phyloP scores from a whole-genome alignment of 1,140 invertebrate species.

The Chelonus insularis region DNA sequence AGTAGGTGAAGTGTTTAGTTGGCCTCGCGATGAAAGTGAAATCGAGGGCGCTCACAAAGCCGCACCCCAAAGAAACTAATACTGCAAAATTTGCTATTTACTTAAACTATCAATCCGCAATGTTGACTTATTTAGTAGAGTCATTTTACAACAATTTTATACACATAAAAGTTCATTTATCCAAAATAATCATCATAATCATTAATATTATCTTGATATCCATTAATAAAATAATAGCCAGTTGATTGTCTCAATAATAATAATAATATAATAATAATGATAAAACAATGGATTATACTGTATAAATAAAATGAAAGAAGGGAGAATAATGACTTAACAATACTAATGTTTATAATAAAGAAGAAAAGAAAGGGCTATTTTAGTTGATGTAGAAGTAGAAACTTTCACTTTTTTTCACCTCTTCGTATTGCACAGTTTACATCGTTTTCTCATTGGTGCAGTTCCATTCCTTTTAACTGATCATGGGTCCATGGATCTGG shows the following conservation, averaged over 20 bases:
- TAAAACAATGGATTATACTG: too few relatives aligned
- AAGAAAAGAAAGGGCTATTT: constrained; percentile 29
- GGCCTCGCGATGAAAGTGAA: constrained; percentile 59
- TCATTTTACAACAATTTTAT: too few relatives aligned
- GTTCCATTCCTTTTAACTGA: constrained; percentile 28
- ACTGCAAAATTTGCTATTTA: constrained; percentile 3
- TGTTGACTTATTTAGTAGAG: too few relatives aligned
- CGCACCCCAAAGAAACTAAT: constrained; percentile 40
- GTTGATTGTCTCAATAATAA: too few relatives aligned
- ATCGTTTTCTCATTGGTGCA: constrained; percentile 30
- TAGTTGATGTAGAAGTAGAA: constrained; percentile 35
- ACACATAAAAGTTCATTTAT: too few relatives aligned
- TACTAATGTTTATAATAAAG: constrained; percentile 7
- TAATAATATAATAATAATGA: too few relatives aligned
- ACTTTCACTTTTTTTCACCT: constrained; percentile 57
- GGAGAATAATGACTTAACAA: background rate
- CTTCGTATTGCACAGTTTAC: constrained; percentile 26
- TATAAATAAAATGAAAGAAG: too few relatives aligned
- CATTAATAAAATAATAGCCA: too few relatives aligned
- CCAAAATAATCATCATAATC: too few relatives aligned
- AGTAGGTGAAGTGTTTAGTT: constrained; percentile 42
- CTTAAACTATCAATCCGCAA: background rate
- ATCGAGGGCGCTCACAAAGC: constrained; percentile 52
- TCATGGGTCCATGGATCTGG: background rate
- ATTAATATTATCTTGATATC: too few relatives aligned